These are phyloP conservation scores for Dipodomys spectabilis DNA, from an alignment of 2,113 vertebrate species.

Conservation along the genomic window DNA sequence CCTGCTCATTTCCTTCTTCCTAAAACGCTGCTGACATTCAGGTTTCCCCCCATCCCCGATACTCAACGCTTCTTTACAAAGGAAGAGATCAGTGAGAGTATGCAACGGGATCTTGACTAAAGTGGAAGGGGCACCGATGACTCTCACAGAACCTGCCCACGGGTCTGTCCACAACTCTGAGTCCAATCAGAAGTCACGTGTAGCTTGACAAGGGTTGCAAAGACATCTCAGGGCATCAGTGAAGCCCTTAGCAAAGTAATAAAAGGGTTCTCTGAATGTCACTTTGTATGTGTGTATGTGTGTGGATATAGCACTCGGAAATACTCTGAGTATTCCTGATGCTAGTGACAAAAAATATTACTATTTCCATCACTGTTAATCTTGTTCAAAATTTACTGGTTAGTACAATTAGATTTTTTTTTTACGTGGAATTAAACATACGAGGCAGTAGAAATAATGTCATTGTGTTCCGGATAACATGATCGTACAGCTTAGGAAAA, in stretches of 20 bases:
- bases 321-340: not conserved
- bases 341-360: not conserved
- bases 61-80: not conserved
- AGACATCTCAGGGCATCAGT: not conserved
- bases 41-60: not conserved
- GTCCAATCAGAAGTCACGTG: not conserved
- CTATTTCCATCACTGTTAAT: not conserved
- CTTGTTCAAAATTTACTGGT: not conserved
- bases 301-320: not conserved
- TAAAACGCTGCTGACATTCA: not conserved
- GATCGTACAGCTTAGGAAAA: too few species aligned
- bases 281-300: not conserved
- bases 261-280: too few species aligned
- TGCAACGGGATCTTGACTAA: not conserved
- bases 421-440: not conserved
- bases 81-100: fast-evolving
- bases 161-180: fast-evolving
- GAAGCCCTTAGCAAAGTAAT: not conserved
- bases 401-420: not conserved
- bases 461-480: not conserved
- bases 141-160: fast-evolving
- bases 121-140: fast-evolving
- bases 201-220: not conserved
- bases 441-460: not conserved
- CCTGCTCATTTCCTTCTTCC: not conserved